Evolutionary conservation across 2,113 vertebrate species (phyloP), one percentile per base, ranked within the genome.

Genomic region (Aptenodytes forsteri): DNA sequence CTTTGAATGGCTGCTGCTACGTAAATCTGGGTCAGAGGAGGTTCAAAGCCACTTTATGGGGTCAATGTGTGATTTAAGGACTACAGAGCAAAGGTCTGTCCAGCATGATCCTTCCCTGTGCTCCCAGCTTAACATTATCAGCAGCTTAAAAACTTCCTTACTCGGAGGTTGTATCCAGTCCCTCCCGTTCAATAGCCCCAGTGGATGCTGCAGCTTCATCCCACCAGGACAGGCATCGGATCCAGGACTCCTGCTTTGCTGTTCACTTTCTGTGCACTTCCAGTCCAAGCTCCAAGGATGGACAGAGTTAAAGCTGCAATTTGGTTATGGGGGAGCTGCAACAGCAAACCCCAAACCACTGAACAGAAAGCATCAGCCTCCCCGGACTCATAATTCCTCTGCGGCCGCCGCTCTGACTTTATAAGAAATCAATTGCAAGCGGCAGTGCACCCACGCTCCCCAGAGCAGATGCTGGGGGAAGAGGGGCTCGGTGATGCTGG

Each of bases 151-250:
- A 76, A 54, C 29, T 81, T 85, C 36, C 55, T 54, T 5, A 16
- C n/a, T 27, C 52, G 62, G 52, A 29, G 30, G n/a, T 4, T 54
- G 8, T 19, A 22, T 9, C 30, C 19, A 36, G n/a, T 40, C 32
- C 29, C 21, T 64, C 32, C 14, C 0, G 1, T 49, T 59, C 61
- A 29, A 61, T 3, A 25, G 11, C 58, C 32, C 30, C 58, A 32
- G 54, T 10, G 47, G 42, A 25, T n/a, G 32, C 29, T 56, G 34
- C 34, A 64, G 29, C 59, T 83, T 40, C 66, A 56, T 36, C 64
- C 52, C 58, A 22, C 16, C 1, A 0, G 46, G 52, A 61, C n/a
- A 83, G 22, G 23, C 1, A 0, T 23, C 46, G 2, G 0, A 30
- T 2, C 25, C 77, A 77, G 70, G 44, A 29, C 30, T 94, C 23